Conservation (phyloP, 2,888 invertebrate genomes). For the Hydriomena furcata region DNA sequence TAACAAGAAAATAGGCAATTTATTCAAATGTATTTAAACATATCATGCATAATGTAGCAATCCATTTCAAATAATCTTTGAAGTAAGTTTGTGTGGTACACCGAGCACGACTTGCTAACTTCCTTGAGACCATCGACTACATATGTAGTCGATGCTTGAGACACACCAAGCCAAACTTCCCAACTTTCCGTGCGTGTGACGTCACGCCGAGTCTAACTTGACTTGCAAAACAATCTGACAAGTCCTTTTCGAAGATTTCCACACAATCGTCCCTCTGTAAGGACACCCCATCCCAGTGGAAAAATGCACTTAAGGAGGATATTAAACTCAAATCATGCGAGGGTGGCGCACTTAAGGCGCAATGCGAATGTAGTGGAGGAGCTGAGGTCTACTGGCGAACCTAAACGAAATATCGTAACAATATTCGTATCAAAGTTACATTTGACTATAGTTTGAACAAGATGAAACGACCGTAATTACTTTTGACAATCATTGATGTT, state of each 20-base stretch:
- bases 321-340: constrained; percentile 78
- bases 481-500: no score
- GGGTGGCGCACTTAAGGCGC: constrained; percentile 43
- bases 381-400: no score
- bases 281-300: constrained; percentile 55
- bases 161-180: constrained; percentile 8
- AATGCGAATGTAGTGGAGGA: constrained; percentile 43
- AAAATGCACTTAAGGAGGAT: constrained; percentile 77
- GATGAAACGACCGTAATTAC: no score
- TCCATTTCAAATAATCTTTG: neutral
- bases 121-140: no score
- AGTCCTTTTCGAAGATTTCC: constrained; percentile 33
- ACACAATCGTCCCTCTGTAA: constrained; percentile 31
- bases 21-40: no score
- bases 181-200: constrained; percentile 12
- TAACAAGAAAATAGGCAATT: no score
- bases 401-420: no score
- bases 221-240: constrained; percentile 29
- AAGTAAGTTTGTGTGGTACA: neutral
- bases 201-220: constrained; percentile 7
- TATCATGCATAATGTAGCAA: no score
- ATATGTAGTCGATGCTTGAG: no score
- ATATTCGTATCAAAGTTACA: no score
- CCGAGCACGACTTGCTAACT: neutral
- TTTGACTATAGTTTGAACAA: no score